Percentiles rank a stretch among this genome's conserved stretches.
phyloP scores from a whole-genome alignment of 2,797 vertebrate genomes.

The Sparidentex hasta region DNA sequence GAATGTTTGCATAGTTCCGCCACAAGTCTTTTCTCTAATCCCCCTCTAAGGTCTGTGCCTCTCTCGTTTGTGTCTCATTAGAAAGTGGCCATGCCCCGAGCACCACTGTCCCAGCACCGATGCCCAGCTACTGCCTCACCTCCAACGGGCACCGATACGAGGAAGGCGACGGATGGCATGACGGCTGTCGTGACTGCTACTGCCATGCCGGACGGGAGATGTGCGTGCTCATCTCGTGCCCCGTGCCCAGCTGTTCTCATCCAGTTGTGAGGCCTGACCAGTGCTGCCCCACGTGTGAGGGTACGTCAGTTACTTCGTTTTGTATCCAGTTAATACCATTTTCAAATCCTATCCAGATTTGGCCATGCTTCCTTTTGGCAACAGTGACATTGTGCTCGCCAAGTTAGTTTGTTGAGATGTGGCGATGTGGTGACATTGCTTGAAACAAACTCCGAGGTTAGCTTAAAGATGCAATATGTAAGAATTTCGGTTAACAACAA shows the following conservation, averaged over 20 bases:
- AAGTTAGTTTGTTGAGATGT: too few relatives aligned
- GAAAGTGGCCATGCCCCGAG: conserved; percentile 71
- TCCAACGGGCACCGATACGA: conserved; percentile 82
- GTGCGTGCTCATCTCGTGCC: conserved; percentile 89
- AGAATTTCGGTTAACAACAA: too few relatives aligned
- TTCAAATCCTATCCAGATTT: neutral
- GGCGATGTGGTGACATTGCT: too few relatives aligned
- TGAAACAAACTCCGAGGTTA: too few relatives aligned
- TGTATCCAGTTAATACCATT: neutral
- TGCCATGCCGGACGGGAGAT: conserved; percentile 88
- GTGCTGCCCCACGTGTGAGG: conserved; percentile 89
- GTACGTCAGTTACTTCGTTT: conserved; percentile 62
- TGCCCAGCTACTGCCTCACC: conserved; percentile 80
- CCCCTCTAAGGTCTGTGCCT: conserved; percentile 18
- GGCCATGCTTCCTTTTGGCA: neutral
- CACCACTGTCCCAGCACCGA: conserved; percentile 59
- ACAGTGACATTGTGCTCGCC: neutral
- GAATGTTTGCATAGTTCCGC: conserved; percentile 9
- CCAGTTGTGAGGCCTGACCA: conserved; percentile 84
- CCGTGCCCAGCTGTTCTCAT: conserved; percentile 83
- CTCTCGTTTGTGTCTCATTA: conserved; percentile 59
- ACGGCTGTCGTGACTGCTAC: conserved; percentile 89
- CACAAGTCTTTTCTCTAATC: neutral
- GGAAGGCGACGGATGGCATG: conserved; percentile 87
- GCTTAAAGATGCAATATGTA: too few relatives aligned